Percentiles rank a stretch among this genome's conserved stretches.
These are phyloP conservation scores for Drosophila falleni DNA, from an alignment of 2,888 invertebrate species.

Conservation along the genomic window DNA sequence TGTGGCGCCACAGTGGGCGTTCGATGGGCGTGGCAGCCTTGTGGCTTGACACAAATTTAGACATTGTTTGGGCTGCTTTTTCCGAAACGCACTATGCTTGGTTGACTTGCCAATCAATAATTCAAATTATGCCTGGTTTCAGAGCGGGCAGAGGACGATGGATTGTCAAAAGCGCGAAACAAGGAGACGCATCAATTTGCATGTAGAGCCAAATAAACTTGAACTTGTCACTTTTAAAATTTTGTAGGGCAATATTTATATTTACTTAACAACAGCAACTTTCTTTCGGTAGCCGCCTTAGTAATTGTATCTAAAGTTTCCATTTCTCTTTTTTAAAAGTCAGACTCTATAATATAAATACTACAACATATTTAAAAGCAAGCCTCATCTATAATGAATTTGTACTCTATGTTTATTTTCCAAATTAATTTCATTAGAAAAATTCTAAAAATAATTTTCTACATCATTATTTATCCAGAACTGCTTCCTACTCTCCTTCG, in stretches of 20 bases:
- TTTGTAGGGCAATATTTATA: constrained; percentile 39
- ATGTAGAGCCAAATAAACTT: constrained; percentile 48
- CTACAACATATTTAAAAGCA: not conserved
- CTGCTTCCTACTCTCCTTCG: not conserved
- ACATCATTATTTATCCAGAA: not conserved
- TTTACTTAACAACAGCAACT: constrained; percentile 33
- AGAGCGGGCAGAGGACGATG: not conserved
- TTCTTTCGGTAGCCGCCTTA: not conserved
- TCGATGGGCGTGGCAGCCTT: constrained; percentile 49
- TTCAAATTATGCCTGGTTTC: constrained; percentile 73
- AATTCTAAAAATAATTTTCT: not conserved
- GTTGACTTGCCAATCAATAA: constrained; percentile 71
- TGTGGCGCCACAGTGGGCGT: constrained; percentile 44
- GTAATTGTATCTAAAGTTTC: not conserved
- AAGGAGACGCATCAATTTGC: constrained; percentile 48
- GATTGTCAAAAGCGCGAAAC: not conserved
- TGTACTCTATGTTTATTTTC: not conserved
- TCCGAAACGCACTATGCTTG: constrained; percentile 54
- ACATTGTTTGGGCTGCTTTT: constrained; percentile 54
- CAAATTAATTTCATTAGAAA: not conserved
- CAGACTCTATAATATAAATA: too few relatives aligned
- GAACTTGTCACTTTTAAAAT: constrained; percentile 46
- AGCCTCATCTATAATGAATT: not conserved
- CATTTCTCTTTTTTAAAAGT: constrained; percentile 6
- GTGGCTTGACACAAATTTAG: constrained; percentile 70